Evolutionary conservation across 2,888 invertebrate genomes (phyloP).

Genomic region (Hesperia comma): DNA sequence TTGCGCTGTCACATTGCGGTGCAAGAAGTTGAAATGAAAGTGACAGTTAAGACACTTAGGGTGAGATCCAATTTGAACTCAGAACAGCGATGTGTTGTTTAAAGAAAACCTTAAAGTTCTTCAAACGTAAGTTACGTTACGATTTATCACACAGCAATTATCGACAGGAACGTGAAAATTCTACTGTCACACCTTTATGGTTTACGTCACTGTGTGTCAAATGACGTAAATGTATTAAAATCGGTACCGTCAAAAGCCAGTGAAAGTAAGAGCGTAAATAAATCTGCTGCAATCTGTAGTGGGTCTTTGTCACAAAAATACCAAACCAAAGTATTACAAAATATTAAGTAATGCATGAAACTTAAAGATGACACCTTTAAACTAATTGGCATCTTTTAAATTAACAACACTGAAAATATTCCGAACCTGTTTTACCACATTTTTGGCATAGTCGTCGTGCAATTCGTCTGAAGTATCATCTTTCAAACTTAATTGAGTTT

Average conservation of each 20-base stretch:
- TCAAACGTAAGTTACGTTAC: neutral
- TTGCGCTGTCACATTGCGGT: slow-evolving; percentile 38
- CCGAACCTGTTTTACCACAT: neutral
- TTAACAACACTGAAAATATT: neutral
- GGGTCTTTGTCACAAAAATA: slow-evolving; percentile 57
- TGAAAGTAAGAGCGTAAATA: slow-evolving; percentile 75
- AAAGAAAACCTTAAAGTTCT: slow-evolving; percentile 4
- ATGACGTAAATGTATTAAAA: slow-evolving; percentile 38
- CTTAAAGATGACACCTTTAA: neutral
- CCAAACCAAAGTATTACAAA: neutral
- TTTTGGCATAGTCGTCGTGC: slow-evolving; percentile 15
- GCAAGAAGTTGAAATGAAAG: slow-evolving; percentile 43
- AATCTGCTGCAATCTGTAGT: slow-evolving; percentile 54
- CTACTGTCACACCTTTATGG: slow-evolving; percentile 25
- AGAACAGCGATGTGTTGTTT: slow-evolving; percentile 17
- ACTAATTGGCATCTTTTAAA: too few species aligned
- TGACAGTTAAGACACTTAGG: slow-evolving; percentile 46
- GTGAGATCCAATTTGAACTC: slow-evolving; percentile 52
- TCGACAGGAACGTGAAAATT: slow-evolving; percentile 21
- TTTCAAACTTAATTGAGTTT: slow-evolving; percentile 7
- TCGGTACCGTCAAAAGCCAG: slow-evolving; percentile 53
- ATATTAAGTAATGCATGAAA: neutral
- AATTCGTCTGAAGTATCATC: slow-evolving; percentile 2
- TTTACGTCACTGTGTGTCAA: slow-evolving; percentile 42
- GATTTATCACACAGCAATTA: slow-evolving; percentile 5